Percentiles rank a stretch among this genome's conserved stretches.
These are phyloP conservation scores for Phocides pigmalion DNA, from an alignment of 1,140 invertebrate species.

Conservation along the genomic window DNA sequence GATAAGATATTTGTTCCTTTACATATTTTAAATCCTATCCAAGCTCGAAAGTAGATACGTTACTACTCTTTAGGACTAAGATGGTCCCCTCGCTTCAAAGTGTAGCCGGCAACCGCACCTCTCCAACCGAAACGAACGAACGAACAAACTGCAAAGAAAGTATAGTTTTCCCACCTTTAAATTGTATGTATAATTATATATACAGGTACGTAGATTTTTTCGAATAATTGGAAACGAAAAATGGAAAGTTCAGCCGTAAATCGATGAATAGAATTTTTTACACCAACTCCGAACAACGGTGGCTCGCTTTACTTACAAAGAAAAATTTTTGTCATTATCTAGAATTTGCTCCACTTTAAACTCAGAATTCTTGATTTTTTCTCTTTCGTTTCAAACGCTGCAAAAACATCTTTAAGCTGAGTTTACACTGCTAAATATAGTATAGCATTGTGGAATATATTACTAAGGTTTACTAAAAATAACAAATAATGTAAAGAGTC, in stretches of 20 bases:
- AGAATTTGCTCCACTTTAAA: slow-evolving; percentile 15
- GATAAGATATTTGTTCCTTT: no score
- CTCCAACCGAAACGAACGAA: neutral
- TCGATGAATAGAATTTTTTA: slow-evolving; percentile 9
- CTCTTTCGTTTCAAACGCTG: neutral
- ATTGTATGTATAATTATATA: no score
- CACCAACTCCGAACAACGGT: slow-evolving; percentile 4
- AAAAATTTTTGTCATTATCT: slow-evolving; percentile 10
- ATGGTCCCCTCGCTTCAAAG: no score
- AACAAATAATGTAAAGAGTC: no score
- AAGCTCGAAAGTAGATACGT: no score
- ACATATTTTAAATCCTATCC: no score
- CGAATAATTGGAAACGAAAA: neutral
- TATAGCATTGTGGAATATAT: no score
- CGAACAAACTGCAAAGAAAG: neutral
- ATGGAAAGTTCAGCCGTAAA: slow-evolving; percentile 1
- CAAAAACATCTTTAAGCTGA: neutral
- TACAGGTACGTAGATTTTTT: neutral
- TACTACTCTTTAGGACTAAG: no score
- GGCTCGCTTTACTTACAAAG: slow-evolving; percentile 13
- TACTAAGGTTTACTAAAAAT: no score
- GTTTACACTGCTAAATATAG: neutral
- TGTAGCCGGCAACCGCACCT: no score
- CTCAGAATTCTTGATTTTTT: neutral
- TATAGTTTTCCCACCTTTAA: no score